phyloP scores from a whole-genome alignment of 2,797 vertebrate genomes.

The Triplophysa yarkandensis region DNA sequence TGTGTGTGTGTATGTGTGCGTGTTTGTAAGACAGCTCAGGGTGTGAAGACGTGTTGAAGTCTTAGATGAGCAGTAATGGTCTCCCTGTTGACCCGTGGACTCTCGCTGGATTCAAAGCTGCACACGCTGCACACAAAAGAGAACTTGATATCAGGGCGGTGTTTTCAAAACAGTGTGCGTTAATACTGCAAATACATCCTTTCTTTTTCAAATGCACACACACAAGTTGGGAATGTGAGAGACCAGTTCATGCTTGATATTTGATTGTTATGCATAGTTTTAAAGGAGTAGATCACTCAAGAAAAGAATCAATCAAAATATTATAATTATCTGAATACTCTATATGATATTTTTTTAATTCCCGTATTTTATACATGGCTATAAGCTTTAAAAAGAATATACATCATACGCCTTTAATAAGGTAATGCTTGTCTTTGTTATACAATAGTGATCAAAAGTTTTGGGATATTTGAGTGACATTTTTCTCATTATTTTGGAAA shows the following conservation, averaged over 20 bases:
- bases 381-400: no score
- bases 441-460: no score
- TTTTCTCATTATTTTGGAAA: no score
- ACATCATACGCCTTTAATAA: no score
- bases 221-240: neutral
- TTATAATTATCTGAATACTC: no score
- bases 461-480: no score
- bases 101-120: constrained; percentile 18
- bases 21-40: constrained; percentile 26
- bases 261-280: no score
- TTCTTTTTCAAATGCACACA: neutral
- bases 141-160: neutral
- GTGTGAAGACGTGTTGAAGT: constrained; percentile 39
- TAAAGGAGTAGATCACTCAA: no score
- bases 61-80: constrained; percentile 42
- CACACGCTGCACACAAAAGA: neutral
- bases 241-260: neutral
- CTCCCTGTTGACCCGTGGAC: constrained; percentile 36
- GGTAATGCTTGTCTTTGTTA: no score
- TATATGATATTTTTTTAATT: no score
- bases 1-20: constrained; percentile 24
- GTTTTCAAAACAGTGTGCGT: constrained; percentile 1
- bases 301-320: no score
- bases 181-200: neutral
- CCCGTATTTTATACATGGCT: no score